These are phyloP conservation scores for Notocelia uddmanniana DNA, from an alignment of 2,888 invertebrate genomes.

Conservation along the genomic window DNA sequence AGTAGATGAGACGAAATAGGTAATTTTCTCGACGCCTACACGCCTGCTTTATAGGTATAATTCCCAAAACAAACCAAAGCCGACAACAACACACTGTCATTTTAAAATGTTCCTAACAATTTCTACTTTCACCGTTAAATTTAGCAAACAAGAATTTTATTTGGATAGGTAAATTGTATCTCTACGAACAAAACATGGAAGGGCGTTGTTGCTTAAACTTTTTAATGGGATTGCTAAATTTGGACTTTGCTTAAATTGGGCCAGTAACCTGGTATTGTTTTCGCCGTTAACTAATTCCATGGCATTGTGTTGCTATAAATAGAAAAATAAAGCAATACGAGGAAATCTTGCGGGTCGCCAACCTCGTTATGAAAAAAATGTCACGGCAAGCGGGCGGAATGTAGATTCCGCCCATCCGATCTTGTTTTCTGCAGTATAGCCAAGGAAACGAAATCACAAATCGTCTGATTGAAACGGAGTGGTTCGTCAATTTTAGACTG, in stretches of 20 bases:
- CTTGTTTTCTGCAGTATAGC: conserved; percentile 43
- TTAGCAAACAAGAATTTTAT: conserved; percentile 24
- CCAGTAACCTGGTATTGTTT: conserved; percentile 21
- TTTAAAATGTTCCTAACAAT: conserved; percentile 8
- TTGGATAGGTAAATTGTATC: conserved; percentile 28
- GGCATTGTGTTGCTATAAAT: background rate
- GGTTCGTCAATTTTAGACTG: conserved; percentile 12
- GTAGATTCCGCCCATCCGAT: conserved; percentile 45
- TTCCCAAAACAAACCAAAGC: background rate
- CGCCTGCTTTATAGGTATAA: background rate
- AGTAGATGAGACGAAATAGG: background rate
- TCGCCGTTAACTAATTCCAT: conserved; percentile 17
- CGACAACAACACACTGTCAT: conserved; percentile 7
- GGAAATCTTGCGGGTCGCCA: conserved; percentile 36
- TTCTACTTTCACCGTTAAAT: conserved; percentile 1
- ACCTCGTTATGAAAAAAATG: conserved; percentile 48
- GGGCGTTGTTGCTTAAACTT: conserved; percentile 22
- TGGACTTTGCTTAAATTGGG: conserved; percentile 4
- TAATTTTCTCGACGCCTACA: background rate
- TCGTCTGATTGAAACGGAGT: conserved; percentile 42
- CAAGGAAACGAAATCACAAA: conserved; percentile 11
- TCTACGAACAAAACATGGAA: conserved; percentile 13
- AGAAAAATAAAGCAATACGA: conserved; percentile 13
- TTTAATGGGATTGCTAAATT: conserved; percentile 30
- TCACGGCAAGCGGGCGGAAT: conserved; percentile 50